Evolutionary conservation across 2,113 vertebrate genomes (phyloP).

Genomic region (Pipra filicauda): DNA sequence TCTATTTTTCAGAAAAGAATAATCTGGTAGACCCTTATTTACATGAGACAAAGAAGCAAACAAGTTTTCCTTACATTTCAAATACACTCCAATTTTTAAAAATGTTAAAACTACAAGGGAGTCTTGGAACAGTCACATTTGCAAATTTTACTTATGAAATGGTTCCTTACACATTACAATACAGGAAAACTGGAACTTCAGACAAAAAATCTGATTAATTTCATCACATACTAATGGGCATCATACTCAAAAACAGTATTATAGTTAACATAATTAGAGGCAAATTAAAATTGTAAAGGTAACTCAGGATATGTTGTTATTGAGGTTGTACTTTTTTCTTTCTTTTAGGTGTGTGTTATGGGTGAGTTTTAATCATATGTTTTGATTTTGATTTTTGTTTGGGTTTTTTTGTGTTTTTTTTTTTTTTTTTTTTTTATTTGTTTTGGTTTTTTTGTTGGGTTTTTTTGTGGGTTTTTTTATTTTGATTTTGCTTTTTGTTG

Average conservation of each 20-base stretch:
- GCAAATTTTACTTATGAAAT: not conserved
- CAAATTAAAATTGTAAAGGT: not conserved
- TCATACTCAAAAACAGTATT: not conserved
- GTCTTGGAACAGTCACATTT: not conserved
- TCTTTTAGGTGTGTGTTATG: not conserved
- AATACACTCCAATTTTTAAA: not conserved
- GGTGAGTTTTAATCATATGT: fast-evolving
- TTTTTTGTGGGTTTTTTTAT: too few relatives aligned
- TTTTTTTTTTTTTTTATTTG: too few relatives aligned
- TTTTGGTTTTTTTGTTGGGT: too few relatives aligned
- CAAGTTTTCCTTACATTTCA: fast-evolving
- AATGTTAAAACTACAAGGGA: not conserved
- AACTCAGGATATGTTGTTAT: not conserved
- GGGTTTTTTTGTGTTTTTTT: too few relatives aligned
- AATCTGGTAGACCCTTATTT: not conserved
- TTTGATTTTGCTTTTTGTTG: too few relatives aligned
- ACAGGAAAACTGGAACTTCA: not conserved
- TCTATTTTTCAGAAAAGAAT: not conserved
- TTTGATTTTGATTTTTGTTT: not conserved
- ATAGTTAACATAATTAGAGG: not conserved
- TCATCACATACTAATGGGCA: not conserved
- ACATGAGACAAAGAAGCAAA: not conserved
- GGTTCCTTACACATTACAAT: not conserved
- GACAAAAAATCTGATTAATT: not conserved
- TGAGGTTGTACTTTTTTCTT: not conserved